Evolutionary conservation across 2,797 vertebrate genomes (phyloP), one percentile per base, ranked within the genome.

Genomic region (Tachyglossus aculeatus): DNA sequence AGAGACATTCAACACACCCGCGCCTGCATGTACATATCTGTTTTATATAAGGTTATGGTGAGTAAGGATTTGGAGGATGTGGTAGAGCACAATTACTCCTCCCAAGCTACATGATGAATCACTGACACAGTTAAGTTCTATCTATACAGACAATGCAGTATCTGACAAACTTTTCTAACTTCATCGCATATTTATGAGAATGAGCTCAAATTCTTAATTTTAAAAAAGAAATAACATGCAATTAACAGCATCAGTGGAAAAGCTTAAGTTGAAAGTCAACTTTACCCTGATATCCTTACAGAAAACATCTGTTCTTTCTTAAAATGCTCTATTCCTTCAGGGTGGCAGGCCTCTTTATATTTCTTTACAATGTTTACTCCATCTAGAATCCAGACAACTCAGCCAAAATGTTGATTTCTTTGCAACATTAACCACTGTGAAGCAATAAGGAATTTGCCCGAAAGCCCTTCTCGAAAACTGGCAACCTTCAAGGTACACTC

Each of bases 401-500:
- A 45, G 32, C 31, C 41, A 7, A 2, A 22, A 33, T 19, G 22
- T 33, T 59, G 22, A 27, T 41, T 52, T 32, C 37, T 41, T 39
- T 12, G 3, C 3, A 1, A 2, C 33, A 21, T 2, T 7, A n/a
- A 37, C 47, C 9, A 36, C 3, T 24, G 52, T 13, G 18, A 33
- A 65, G 25, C 54, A 48, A 10, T 9, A 34, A 69, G 12, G 16
- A 18, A 60, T 18, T 11, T 31, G 21, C 38, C 44, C 27, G 25
- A 59, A 48, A 56, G 21, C 37, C 6, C n/a, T 31, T 50, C 40
- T 29, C n/a, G 2, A 70, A 16, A 53, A 52, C 3, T 16, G n/a
- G 33, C 15, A 40, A 54, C n/a, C 44, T 65, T 41, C 40, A 58
- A 34, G 24, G 19, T 4, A 77, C 70, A 55, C 41, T 33, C n/a